Conservation (phyloP, 2,888 invertebrate species). For the Calameuta idolon region DNA sequence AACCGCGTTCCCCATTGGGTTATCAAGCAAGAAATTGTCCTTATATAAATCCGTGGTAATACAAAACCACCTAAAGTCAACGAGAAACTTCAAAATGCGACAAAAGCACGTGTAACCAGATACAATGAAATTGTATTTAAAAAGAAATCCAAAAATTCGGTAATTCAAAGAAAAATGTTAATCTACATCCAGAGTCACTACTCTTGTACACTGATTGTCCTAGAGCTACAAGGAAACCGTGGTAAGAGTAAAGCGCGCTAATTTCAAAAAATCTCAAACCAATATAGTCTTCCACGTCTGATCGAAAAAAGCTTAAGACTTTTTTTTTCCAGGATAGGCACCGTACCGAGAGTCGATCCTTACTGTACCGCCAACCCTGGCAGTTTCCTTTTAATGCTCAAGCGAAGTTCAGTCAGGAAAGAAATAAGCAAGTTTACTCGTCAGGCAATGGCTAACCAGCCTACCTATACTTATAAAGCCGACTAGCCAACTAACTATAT, state of each 20-base stretch:
- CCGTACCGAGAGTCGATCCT: background rate
- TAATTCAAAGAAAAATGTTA: background rate
- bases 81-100: background rate
- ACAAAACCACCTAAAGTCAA: no score
- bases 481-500: background rate
- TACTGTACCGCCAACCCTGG: background rate
- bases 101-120: background rate
- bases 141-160: background rate
- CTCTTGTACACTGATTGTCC: background rate
- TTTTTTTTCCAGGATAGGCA: background rate
- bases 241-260: background rate
- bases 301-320: background rate
- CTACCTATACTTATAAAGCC: background rate
- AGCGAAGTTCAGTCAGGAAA: background rate
- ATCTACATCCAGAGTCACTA: background rate
- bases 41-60: background rate
- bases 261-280: background rate
- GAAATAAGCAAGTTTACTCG: background rate
- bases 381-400: background rate
- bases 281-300: background rate
- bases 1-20: background rate
- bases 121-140: no score
- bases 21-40: background rate
- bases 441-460: background rate
- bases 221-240: background rate